Base-by-base conservation (phyloP, 2,888 invertebrate genomes). In the Diloba caeruleocephala region DNA sequence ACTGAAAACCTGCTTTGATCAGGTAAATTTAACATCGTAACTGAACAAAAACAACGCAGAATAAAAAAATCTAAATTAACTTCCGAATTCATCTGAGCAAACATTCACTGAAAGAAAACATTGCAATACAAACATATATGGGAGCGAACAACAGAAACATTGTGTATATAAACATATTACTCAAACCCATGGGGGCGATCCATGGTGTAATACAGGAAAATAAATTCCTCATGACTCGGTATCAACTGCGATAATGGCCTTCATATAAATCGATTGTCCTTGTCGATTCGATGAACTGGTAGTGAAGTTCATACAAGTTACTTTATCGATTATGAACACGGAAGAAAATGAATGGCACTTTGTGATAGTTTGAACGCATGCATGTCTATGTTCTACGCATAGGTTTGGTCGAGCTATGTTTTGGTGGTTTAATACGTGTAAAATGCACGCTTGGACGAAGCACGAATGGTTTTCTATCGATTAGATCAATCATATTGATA, bases 21-120 rank as follows among this genome's bases (percentile, higher is more conserved):
- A n/a, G n/a, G n/a, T n/a, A n/a, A n/a, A n/a, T n/a, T n/a, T n/a
- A n/a, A n/a, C n/a, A n/a, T n/a, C n/a, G n/a, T 17, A 17, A 17
- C 17, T 17, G 3, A 17, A 17, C 5, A 17, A 17, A 17, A 17
- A 17, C 17, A 17, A 17, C n/a, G 17, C 2, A 17, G n/a, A 33
- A 33, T 19, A 64, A 31, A 64, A 21, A 39, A 60, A 59, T 36
- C 50, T 5, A 23, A 60, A 59, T 60, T 43, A 59, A 38, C 29
- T 49, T 37, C 42, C 34, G 46, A 36, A 64, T 58, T 29, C 19
- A 17, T 34, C 13, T 12, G 19, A 7, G 29, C 13, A 12, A 43
- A 55, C 9, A 34, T 3, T 32, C n/a, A 13, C 6, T 25, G 19
- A 58, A 59, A 39, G 34, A 43, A 49, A 48, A 58, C 13, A 43